Conservation (phyloP, 2,888 invertebrate species). For the Chorisops tibialis region DNA sequence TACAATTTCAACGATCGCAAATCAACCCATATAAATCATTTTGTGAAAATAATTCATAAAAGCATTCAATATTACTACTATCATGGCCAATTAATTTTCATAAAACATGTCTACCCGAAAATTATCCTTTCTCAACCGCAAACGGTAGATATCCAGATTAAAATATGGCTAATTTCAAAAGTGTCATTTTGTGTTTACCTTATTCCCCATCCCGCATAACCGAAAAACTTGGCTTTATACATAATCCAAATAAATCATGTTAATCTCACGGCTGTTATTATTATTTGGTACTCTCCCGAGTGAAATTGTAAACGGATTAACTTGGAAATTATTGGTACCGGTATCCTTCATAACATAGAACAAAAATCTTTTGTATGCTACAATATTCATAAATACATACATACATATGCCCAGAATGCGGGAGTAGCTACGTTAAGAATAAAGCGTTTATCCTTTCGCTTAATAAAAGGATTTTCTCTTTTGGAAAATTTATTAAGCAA, state of each 20-base stretch:
- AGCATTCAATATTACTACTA: too few species aligned
- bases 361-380: neutral
- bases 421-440: too few species aligned
- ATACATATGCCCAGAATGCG: too few species aligned
- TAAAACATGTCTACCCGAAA: too few species aligned
- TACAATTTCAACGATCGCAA: too few species aligned
- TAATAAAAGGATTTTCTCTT: constrained; percentile 21
- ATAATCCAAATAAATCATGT: constrained; percentile 32
- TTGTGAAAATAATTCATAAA: too few species aligned
- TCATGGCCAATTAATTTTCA: too few species aligned
- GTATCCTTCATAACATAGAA: neutral
- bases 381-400: too few species aligned
- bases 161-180: constrained; percentile 30
- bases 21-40: too few species aligned
- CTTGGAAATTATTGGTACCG: constrained; percentile 20
- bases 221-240: neutral
- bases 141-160: too few species aligned
- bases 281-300: constrained; percentile 31
- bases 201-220: neutral
- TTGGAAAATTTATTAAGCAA: constrained; percentile 7
- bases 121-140: too few species aligned
- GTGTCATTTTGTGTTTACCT: constrained; percentile 26
- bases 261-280: constrained; percentile 30
- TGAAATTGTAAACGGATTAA: constrained; percentile 31
- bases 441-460: neutral